A percentile compares a stretch with the other conserved stretches of the same genome.
Evolutionary conservation across 2,797 vertebrate species (phyloP).

Genomic region (Anas bahamensis): DNA sequence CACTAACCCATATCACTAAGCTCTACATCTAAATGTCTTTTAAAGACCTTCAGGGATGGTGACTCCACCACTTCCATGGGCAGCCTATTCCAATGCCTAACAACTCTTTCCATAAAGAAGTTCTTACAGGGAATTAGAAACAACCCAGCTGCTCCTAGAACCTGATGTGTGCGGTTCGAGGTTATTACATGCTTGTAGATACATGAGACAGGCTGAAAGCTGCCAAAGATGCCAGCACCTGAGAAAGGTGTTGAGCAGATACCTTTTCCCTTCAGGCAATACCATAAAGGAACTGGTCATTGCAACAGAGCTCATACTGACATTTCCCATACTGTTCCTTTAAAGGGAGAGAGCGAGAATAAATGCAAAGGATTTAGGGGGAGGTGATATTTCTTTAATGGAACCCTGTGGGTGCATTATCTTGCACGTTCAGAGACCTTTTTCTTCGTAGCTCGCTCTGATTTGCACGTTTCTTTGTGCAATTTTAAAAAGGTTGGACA

Average conservation of each 20-base stretch:
- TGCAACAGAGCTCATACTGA: background rate
- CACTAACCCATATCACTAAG: no score
- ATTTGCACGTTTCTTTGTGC: constrained; percentile 37
- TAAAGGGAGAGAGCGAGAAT: background rate
- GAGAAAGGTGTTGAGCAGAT: background rate
- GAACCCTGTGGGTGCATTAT: constrained; percentile 1
- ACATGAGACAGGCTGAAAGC: background rate
- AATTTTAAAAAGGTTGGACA: constrained; percentile 36
- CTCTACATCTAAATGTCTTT: no score
- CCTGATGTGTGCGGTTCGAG: background rate
- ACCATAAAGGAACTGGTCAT: background rate
- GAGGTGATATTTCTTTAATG: constrained; percentile 17
- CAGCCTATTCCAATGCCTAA: no score
- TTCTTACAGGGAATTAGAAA: background rate
- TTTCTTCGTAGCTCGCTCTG: constrained; percentile 23
- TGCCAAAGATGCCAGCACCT: background rate
- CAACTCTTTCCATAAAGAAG: no score
- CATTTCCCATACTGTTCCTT: background rate
- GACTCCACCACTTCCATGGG: no score
- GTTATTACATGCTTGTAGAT: background rate
- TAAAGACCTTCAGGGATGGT: no score
- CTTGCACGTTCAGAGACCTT: background rate
- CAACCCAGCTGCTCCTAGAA: background rate
- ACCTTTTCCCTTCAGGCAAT: background rate
- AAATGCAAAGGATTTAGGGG: constrained; percentile 24